Conservation (phyloP, 2,797 vertebrate species). For the Anomalospiza imberbis region DNA sequence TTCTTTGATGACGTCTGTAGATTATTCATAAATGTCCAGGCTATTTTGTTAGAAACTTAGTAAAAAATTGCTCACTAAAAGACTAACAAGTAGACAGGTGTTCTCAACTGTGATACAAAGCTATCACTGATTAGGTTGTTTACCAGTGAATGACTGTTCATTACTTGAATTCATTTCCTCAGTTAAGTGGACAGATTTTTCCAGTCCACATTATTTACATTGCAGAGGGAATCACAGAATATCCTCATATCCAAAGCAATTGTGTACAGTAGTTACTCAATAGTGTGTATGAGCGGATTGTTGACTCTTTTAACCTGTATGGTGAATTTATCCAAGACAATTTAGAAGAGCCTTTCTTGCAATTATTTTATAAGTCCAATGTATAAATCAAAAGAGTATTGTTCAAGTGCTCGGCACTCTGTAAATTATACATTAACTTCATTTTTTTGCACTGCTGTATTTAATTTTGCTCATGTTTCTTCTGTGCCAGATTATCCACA, state of each 20-base stretch:
- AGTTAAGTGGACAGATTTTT: not conserved
- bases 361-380: not conserved
- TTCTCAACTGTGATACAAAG: not conserved
- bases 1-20: not conserved
- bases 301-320: not conserved
- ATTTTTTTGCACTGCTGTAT: not conserved
- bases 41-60: not conserved
- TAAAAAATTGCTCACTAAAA: not conserved
- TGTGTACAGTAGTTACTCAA: not conserved
- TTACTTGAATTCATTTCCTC: not conserved
- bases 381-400: not conserved
- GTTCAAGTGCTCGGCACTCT: not conserved
- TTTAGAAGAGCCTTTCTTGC: not conserved
- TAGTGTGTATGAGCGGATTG: not conserved
- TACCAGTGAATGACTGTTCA: not conserved
- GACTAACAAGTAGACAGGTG: not conserved
- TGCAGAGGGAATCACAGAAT: not conserved
- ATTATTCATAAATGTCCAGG: not conserved
- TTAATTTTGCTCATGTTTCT: conserved; percentile 9
- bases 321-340: not conserved
- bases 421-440: not conserved
- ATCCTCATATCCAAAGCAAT: not conserved
- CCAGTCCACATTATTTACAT: not conserved
- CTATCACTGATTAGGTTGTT: not conserved
- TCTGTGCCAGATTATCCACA: conserved; percentile 75